Evolutionary conservation across 2,888 invertebrate genomes (phyloP).

Genomic region (Epiperipatus broadwayi): DNA sequence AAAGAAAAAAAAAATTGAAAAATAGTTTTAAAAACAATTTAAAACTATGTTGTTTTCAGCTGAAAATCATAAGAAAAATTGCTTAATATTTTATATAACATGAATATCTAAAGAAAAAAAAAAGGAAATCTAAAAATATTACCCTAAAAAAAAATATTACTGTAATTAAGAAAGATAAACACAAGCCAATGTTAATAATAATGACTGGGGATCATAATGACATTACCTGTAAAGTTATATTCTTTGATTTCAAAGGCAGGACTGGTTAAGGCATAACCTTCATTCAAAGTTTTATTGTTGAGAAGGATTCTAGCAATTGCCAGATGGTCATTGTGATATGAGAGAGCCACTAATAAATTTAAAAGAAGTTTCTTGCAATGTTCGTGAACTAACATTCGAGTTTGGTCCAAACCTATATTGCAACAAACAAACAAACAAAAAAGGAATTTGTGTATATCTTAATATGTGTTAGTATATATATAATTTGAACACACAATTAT

Average conservation of each 20-base stretch:
- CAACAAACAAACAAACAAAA: no score
- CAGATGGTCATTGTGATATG: constrained; percentile 72
- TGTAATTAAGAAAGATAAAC: neutral
- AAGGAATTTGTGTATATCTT: constrained; percentile 13
- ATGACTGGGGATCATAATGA: constrained; percentile 12
- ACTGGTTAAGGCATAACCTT: constrained; percentile 43
- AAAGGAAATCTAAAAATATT: no score
- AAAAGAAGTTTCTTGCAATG: constrained; percentile 81
- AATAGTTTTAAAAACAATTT: no score
- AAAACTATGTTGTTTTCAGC: no score
- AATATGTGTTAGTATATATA: no score
- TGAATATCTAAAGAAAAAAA: no score
- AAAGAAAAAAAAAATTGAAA: no score
- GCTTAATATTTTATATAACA: no score
- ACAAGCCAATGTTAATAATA: constrained; percentile 9
- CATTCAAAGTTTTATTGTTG: constrained; percentile 50
- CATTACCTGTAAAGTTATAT: constrained; percentile 60
- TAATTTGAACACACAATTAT: no score
- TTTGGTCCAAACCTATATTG: constrained; percentile 80
- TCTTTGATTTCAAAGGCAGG: constrained; percentile 22
- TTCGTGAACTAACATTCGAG: constrained; percentile 62
- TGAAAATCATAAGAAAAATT: no score
- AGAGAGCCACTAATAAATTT: constrained; percentile 70
- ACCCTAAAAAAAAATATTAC: neutral
- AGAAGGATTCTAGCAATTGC: constrained; percentile 63